Evolutionary conservation across 2,797 vertebrate genomes (phyloP).

Genomic region (Sebastes steindachneri): DNA sequence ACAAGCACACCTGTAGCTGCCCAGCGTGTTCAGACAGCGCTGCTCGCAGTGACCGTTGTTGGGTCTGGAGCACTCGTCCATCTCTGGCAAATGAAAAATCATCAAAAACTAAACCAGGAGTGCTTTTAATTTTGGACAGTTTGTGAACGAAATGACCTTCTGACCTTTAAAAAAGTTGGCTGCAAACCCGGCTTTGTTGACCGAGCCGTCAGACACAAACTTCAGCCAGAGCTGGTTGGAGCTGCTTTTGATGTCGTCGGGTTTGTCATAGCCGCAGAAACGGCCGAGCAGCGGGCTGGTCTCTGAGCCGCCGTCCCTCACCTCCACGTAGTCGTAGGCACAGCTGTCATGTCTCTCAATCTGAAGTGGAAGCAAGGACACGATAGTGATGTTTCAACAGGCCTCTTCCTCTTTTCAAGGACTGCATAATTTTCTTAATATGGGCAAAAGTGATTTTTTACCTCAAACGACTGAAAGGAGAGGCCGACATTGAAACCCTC

Average conservation of each 20-base stretch:
- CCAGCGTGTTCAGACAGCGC: slow-evolving; percentile 94
- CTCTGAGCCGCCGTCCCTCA: slow-evolving; percentile 89
- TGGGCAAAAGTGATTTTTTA: slow-evolving; percentile 53
- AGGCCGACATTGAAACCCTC: slow-evolving; percentile 92
- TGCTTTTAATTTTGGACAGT: neutral
- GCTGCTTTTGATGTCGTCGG: slow-evolving; percentile 91
- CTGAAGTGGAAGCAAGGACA: slow-evolving; percentile 67
- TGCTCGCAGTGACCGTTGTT: slow-evolving; percentile 94
- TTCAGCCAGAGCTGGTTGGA: slow-evolving; percentile 96
- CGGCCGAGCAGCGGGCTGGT: slow-evolving; percentile 88
- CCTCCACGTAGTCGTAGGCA: slow-evolving; percentile 94
- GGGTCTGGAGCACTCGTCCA: slow-evolving; percentile 92
- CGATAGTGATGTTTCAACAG: neutral
- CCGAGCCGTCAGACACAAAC: slow-evolving; percentile 94
- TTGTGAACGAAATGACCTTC: neutral
- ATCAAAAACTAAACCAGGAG: neutral
- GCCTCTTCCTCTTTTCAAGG: neutral
- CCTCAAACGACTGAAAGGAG: slow-evolving; percentile 97
- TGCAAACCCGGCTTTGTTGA: slow-evolving; percentile 95
- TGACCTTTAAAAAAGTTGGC: slow-evolving; percentile 96
- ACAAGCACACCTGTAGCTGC: slow-evolving; percentile 95
- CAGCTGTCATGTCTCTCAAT: slow-evolving; percentile 95
- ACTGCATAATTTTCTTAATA: too few relatives aligned
- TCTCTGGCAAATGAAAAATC: slow-evolving; percentile 80
- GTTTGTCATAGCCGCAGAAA: slow-evolving; percentile 95